Evolutionary conservation across 2,113 vertebrate genomes (phyloP), one percentile per base, ranked within the genome.

Genomic region (Gymnogyps californianus): DNA sequence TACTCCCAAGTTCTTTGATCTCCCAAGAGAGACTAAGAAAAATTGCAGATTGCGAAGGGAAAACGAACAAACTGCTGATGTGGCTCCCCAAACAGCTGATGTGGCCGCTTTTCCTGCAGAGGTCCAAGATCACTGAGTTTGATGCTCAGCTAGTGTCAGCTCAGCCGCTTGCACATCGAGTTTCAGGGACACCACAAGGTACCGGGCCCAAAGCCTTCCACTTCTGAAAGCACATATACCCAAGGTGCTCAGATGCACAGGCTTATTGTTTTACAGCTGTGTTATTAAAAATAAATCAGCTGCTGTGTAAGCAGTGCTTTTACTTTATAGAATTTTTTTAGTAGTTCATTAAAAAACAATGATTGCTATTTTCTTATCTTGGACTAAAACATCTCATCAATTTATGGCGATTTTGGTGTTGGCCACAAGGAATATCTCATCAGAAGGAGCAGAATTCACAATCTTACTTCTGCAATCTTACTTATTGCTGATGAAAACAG

Each of bases 111-210:
- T 80, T 91, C 12, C 52, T 51, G 38, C 42, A 71, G 46, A 84
- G 11, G 40, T 66, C 52, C 52, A 71, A 46, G 46, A 40, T 54
- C 49, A 59, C 10, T 17, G 42, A 78, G 31, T 54, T 19, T 70
- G 26, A 13, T n/a, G n/a, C n/a, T 70, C 36, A 70, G 25, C 6
- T 84, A 42, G 14, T 15, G 9, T 88, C 52, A 54, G 25, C 38
- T 71, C 67, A 71, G 51, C 11, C 0, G 1, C 7, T 28, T 59
- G 25, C 52, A 28, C 21, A 19, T 38, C 0, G 0, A 38, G 12
- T 81, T 85, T 76, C 52, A 29, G 54, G 31, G 69, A 49, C 11
- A 74, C 6, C 28, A n/a, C 29, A 66, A 34, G 19, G 44, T 13
- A 75, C 4, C 3, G n/a, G 36, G 12, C n/a, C 34, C 42, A 34